These are phyloP conservation scores for Sphinx pinastri DNA, from an alignment of 2,888 invertebrate species.

Conservation along the genomic window DNA sequence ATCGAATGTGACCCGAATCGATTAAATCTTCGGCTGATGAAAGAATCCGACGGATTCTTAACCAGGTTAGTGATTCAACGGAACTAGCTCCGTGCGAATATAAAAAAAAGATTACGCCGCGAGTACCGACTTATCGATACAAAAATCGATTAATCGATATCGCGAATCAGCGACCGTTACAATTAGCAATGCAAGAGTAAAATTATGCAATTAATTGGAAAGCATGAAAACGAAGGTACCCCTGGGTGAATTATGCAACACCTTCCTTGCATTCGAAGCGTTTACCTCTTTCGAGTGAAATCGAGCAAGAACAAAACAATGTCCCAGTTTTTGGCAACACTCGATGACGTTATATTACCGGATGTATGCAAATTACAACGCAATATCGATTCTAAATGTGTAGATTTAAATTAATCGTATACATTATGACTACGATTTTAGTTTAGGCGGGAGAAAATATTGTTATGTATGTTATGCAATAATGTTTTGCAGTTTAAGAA, in stretches of 20 bases:
- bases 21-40: constrained; percentile 47
- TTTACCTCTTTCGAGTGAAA: constrained; percentile 12
- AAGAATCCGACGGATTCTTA: constrained; percentile 45
- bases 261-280: constrained; percentile 28
- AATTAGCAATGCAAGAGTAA: constrained; percentile 34
- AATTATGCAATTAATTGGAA: constrained; percentile 57
- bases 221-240: constrained; percentile 49
- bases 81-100: constrained; percentile 55
- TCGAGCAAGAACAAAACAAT: constrained; percentile 25
- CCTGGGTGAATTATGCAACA: constrained; percentile 38
- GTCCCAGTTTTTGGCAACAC: constrained; percentile 34
- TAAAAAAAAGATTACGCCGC: constrained; percentile 56
- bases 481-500: not conserved
- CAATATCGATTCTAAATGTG: constrained; percentile 5
- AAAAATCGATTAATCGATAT: constrained; percentile 29
- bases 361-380: constrained; percentile 10
- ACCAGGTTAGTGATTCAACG: constrained; percentile 61
- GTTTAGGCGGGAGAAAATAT: not conserved
- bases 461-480: constrained; percentile 20
- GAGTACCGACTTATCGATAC: constrained; percentile 48
- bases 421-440: not conserved
- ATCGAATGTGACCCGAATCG: constrained; percentile 39
- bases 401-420: constrained; percentile 12
- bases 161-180: constrained; percentile 24
- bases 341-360: constrained; percentile 16